Evolutionary conservation across 2,113 vertebrate genomes (phyloP), one percentile per base, ranked within the genome.

Genomic region (Crotalus horridus): DNA sequence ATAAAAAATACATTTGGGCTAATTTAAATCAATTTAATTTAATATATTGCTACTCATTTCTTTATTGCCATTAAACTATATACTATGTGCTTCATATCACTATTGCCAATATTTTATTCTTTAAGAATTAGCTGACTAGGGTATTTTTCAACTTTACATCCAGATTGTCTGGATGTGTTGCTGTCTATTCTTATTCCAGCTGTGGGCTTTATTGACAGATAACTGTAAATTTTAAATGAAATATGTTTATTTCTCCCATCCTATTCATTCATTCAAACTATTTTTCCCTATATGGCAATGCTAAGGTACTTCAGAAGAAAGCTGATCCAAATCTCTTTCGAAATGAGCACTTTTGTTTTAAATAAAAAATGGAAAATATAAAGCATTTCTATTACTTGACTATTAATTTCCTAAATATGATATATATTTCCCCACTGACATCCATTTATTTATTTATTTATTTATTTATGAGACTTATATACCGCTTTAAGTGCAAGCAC

Each of bases 391-490:
- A 91, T 97, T 92, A 91, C 93, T 95, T 95, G 95, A 96, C 39
- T 93, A 93, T 94, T 91, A 81, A 95, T 96, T 96, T 96, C 94
- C 95, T 74, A 92, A 89, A 56, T 81, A 69, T 89, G 91, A 95
- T 93, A 11, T 69, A 92, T 94, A 88, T 94, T 93, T 95, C 94
- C 91, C 91, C 12, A 48, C 0, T 87, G 91, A 93, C 89, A 96
- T 96, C 95, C 92, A 91, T 39, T 39, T 39, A 39, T 39, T 39
- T 39, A 39, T 39, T 39, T 39, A 39, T 39, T 39, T 39, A 39
- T 39, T 39, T 39, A 39, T 39, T 39, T 39, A 39, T 39, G 39
- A 39, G 39, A 39, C 39, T 39, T 39, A 39, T 39, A 39, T 39
- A 39, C 39, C 39, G 39, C 39, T 39, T 39, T 39, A 39, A 39